Evolutionary conservation across 2,888 invertebrate species (phyloP).

Genomic region (Ectropis crepuscularia): DNA sequence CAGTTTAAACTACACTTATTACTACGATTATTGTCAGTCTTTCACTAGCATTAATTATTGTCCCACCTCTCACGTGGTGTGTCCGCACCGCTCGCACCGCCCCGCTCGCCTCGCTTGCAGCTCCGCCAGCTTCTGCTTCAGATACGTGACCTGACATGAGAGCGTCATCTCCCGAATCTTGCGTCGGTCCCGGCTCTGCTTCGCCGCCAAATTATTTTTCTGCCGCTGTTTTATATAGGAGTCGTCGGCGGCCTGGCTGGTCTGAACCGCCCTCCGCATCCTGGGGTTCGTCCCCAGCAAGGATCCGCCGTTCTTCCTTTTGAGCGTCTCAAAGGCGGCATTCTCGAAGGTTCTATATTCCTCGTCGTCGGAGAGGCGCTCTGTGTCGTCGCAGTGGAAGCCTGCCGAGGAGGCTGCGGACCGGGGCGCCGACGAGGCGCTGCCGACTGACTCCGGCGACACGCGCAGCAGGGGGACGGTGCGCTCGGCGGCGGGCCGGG

Average conservation of each 20-base stretch:
- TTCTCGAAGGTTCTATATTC: slow-evolving; percentile 88
- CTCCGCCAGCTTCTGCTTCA: slow-evolving; percentile 72
- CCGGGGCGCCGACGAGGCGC: not conserved
- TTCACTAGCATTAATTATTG: too few relatives aligned
- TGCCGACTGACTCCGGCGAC: not conserved
- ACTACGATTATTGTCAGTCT: too few relatives aligned
- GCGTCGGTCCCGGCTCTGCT: slow-evolving; percentile 95
- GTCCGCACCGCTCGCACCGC: slow-evolving; percentile 53
- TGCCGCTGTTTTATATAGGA: slow-evolving; percentile 94
- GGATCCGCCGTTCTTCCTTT: slow-evolving; percentile 83
- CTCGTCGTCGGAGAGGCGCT: slow-evolving; percentile 66
- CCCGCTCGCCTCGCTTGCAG: slow-evolving; percentile 56
- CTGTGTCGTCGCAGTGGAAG: slow-evolving; percentile 43
- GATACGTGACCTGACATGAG: slow-evolving; percentile 93
- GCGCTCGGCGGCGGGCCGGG: too few relatives aligned
- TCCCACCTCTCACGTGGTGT: not conserved
- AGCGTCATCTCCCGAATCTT: slow-evolving; percentile 96
- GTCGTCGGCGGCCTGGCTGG: slow-evolving; percentile 85
- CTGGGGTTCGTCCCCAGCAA: slow-evolving; percentile 85
- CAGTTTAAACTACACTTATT: too few relatives aligned
- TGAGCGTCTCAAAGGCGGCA: slow-evolving; percentile 87
- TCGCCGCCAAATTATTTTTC: slow-evolving; percentile 98
- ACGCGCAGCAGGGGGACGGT: not conserved
- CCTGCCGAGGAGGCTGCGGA: slow-evolving; percentile 22
- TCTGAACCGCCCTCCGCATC: slow-evolving; percentile 84